Conservation (phyloP, 2,797 vertebrate genomes). For the Geotria australis region DNA sequence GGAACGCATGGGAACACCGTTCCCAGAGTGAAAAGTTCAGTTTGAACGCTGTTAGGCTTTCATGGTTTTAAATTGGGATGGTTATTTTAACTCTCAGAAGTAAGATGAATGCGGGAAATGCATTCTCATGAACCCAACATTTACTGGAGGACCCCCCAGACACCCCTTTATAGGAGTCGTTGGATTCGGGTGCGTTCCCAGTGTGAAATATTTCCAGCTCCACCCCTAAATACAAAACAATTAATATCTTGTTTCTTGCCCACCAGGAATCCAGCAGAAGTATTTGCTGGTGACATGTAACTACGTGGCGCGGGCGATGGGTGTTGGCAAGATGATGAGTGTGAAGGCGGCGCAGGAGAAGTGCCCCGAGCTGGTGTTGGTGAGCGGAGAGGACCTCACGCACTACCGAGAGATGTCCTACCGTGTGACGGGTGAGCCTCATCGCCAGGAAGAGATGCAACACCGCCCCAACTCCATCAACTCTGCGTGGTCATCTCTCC, state of each 20-base stretch:
- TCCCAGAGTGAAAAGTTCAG: no score
- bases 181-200: no score
- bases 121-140: no score
- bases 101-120: no score
- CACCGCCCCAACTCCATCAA: background rate
- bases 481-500: background rate
- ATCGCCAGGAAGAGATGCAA: background rate
- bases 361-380: slow-evolving; percentile 39
- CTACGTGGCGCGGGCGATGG: slow-evolving; percentile 38
- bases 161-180: no score
- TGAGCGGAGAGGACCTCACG: slow-evolving; percentile 63
- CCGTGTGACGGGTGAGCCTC: slow-evolving; percentile 40
- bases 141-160: no score
- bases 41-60: no score
- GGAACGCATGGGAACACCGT: no score
- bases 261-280: slow-evolving; percentile 49
- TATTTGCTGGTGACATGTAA: slow-evolving; percentile 49
- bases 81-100: no score
- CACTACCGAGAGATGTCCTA: slow-evolving; percentile 56
- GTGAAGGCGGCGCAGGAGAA: slow-evolving; percentile 33
- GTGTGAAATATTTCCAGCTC: no score
- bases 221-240: background rate
- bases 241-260: background rate
- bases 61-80: no score
- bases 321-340: slow-evolving; percentile 39